Base-by-base conservation (phyloP, 64 coral and sea anemone genomes). In the Dendronephthya gigantea region DNA sequence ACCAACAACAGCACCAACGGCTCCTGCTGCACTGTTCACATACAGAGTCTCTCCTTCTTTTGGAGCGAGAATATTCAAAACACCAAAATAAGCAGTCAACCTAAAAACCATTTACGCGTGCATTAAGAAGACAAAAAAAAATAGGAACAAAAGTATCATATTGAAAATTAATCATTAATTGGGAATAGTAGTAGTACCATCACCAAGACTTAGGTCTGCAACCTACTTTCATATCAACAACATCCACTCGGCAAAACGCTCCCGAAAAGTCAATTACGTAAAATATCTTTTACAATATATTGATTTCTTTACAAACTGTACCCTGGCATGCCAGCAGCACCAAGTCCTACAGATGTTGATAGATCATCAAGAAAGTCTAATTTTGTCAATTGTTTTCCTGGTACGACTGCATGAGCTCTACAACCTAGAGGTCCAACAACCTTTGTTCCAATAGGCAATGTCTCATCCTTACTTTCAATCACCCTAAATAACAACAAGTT, bases 241-340 rank as follows among this genome's bases (percentile, higher is more conserved):
- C n/a, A n/a, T n/a, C n/a, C n/a, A n/a, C n/a, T n/a, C n/a, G n/a
- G n/a, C n/a, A n/a, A n/a, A n/a, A n/a, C n/a, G n/a, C n/a, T n/a
- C n/a, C n/a, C n/a, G n/a, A n/a, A n/a, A n/a, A n/a, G n/a, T n/a
- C n/a, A n/a, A n/a, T n/a, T n/a, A n/a, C n/a, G n/a, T n/a, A n/a
- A n/a, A n/a, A n/a, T n/a, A n/a, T n/a, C n/a, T n/a, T n/a, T n/a
- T n/a, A n/a, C n/a, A n/a, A n/a, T n/a, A n/a, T n/a, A n/a, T n/a
- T n/a, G n/a, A n/a, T n/a, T n/a, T n/a, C n/a, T n/a, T n/a, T n/a
- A n/a, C n/a, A n/a, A 14, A 76, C 8, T 30, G 10, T 76, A 76
- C 69, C 69, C 69, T 31, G 69, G 69, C 69, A 76, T 76, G 25
- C 69, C 69, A 76, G 69, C 69, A 5, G 69, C 69, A 14, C 69